Evolutionary conservation across 2,113 vertebrate genomes (phyloP).

Genomic region (Genyomyrus donnyi): DNA sequence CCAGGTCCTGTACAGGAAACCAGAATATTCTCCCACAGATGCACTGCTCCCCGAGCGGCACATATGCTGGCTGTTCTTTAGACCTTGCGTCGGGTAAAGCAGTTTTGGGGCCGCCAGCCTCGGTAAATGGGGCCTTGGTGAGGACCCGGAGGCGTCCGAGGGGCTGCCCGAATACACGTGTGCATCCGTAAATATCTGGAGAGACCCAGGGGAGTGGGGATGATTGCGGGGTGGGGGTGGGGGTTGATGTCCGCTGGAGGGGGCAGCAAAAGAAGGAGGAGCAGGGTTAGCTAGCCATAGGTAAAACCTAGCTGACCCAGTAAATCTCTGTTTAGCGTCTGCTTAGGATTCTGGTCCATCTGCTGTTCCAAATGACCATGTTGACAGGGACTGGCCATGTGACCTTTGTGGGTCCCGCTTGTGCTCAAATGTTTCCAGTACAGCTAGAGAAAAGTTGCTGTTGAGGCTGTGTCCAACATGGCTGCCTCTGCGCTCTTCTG

Average conservation of each 20-base stretch:
- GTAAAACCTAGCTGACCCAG: background rate
- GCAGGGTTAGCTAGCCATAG: background rate
- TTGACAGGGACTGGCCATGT: background rate
- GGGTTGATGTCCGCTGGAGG: background rate
- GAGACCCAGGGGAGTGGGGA: background rate
- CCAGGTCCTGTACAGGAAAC: background rate
- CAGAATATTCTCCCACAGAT: background rate
- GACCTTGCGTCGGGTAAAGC: background rate
- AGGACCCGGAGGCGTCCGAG: background rate
- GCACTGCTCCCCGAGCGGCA: background rate
- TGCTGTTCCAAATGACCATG: background rate
- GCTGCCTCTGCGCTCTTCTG: background rate
- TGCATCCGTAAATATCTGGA: background rate
- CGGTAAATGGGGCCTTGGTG: background rate
- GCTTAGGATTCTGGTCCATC: background rate
- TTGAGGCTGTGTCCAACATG: background rate
- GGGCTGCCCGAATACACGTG: background rate
- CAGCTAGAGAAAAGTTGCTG: background rate
- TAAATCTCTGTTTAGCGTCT: background rate
- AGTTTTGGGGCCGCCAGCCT: background rate
- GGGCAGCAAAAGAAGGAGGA: background rate
- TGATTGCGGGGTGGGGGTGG: background rate
- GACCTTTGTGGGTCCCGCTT: background rate
- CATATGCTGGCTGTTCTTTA: background rate
- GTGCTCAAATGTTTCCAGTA: background rate